These are phyloP conservation scores for Sericinus montela DNA, from an alignment of 2,888 invertebrate species.

Conservation along the genomic window DNA sequence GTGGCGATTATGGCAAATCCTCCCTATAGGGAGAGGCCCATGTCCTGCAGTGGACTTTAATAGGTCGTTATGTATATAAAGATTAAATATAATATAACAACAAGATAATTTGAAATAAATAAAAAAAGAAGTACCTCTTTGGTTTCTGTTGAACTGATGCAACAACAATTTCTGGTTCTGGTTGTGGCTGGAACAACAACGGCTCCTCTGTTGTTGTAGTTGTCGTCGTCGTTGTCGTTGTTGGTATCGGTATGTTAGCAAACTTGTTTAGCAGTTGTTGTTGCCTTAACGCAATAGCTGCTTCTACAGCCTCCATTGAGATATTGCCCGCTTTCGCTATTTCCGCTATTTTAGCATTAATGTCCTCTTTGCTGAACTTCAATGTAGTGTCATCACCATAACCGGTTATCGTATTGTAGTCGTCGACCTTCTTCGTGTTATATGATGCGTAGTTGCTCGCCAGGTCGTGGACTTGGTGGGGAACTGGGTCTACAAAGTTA, in stretches of 20 bases:
- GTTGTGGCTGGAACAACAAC: slow-evolving; percentile 51
- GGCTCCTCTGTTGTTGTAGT: slow-evolving; percentile 57
- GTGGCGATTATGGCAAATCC: too few relatives aligned
- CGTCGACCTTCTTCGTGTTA: slow-evolving; percentile 70
- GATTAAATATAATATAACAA: background rate
- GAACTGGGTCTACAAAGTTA: slow-evolving; percentile 67
- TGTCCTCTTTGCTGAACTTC: slow-evolving; percentile 65
- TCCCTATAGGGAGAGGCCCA: too few relatives aligned
- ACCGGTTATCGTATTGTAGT: slow-evolving; percentile 68
- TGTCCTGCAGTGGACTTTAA: too few relatives aligned
- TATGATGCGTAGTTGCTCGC: slow-evolving; percentile 51
- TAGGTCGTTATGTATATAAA: too few relatives aligned
- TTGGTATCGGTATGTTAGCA: slow-evolving; percentile 62
- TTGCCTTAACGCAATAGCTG: slow-evolving; percentile 85
- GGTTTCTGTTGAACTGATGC: slow-evolving; percentile 52
- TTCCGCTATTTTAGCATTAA: slow-evolving; percentile 69
- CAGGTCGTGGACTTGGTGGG: slow-evolving; percentile 56
- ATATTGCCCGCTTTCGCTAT: slow-evolving; percentile 86
- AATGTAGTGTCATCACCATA: slow-evolving; percentile 65
- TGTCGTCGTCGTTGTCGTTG: slow-evolving; percentile 71
- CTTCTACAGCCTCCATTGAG: slow-evolving; percentile 87
- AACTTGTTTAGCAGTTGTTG: slow-evolving; percentile 83
- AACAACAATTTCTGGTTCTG: slow-evolving; percentile 55
- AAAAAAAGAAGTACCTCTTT: slow-evolving; percentile 47
- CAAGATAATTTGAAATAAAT: background rate